Conservation (phyloP, 2,113 vertebrate species). For the Myiozetetes cayanensis region DNA sequence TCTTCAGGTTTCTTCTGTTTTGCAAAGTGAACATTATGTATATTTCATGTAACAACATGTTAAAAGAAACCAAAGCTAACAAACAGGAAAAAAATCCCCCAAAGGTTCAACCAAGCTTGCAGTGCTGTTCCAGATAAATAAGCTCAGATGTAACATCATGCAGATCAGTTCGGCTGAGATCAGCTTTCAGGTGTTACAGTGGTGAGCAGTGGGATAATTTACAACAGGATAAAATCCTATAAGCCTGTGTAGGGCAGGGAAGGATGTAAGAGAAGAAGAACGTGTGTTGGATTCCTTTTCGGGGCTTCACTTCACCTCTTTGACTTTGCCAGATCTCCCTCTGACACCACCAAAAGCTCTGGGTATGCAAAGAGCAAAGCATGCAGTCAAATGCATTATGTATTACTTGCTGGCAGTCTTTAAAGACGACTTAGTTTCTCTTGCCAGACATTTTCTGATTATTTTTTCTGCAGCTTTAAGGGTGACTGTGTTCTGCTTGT, state of each 20-base stretch:
- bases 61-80: background rate
- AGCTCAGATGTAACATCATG: background rate
- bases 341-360: background rate
- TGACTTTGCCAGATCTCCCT: background rate
- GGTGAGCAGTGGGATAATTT: background rate
- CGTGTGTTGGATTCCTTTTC: background rate
- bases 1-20: background rate
- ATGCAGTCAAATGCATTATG: background rate
- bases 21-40: background rate
- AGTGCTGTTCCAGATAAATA: background rate
- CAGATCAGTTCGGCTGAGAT: background rate
- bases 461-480: slow-evolving; percentile 3
- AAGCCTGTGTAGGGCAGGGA: background rate
- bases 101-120: background rate
- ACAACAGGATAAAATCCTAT: background rate
- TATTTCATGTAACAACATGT: background rate
- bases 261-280: background rate
- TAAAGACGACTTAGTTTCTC: slow-evolving; percentile 3
- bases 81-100: background rate
- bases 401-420: background rate
- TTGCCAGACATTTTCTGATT: slow-evolving; percentile 21
- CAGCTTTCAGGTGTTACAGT: background rate
- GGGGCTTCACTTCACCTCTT: background rate
- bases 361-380: background rate
- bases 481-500: background rate